These are phyloP conservation scores for Danio albolineatus DNA, from an alignment of 2,797 vertebrate species.

Conservation along the genomic window DNA sequence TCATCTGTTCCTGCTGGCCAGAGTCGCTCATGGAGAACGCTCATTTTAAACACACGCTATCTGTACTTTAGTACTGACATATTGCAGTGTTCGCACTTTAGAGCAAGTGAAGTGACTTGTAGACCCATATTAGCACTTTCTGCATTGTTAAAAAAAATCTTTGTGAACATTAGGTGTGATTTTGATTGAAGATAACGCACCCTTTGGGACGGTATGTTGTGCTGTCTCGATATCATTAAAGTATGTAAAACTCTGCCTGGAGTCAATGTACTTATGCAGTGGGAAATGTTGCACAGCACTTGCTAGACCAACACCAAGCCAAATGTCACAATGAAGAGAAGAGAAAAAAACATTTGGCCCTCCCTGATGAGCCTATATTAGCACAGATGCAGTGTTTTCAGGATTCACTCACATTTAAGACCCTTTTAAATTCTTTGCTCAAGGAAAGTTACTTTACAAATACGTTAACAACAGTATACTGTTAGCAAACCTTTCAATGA, in stretches of 20 bases:
- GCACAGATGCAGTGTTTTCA: not conserved
- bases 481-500: no score
- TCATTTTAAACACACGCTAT: conserved; percentile 49
- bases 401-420: not conserved
- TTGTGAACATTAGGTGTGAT: conserved; percentile 18
- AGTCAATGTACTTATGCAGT: conserved; percentile 18
- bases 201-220: not conserved
- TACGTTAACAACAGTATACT: no score
- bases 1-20: conserved; percentile 83
- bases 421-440: not conserved
- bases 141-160: conserved; percentile 5
- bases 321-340: conserved; percentile 9
- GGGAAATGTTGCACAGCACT: conserved; percentile 7
- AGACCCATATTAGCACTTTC: conserved; percentile 9
- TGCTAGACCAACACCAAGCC: conserved; percentile 7
- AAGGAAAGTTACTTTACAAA: not conserved
- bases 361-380: not conserved
- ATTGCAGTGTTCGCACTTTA: conserved; percentile 28
- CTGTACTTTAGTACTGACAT: conserved; percentile 27
- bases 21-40: conserved; percentile 56
- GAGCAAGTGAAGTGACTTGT: not conserved
- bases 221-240: not conserved
- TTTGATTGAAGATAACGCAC: not conserved
- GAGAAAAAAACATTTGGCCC: not conserved
- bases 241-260: conserved; percentile 1